Conservation (phyloP, 2,113 vertebrate species). For the Dicentrarchus labrax region DNA sequence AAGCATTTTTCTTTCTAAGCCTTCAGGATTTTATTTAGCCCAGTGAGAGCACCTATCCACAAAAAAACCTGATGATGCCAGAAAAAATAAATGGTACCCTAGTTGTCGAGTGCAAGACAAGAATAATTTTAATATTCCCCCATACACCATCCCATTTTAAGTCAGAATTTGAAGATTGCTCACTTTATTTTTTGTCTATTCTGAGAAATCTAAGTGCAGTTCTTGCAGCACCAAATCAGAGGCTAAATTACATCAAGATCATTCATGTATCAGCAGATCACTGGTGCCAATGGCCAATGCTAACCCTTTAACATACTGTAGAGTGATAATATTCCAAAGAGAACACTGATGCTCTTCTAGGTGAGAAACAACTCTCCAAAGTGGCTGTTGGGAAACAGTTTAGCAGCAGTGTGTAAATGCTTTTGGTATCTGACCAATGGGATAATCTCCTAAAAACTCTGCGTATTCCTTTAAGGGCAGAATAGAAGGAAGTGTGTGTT, state of each 20-base stretch:
- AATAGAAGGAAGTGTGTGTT: background rate
- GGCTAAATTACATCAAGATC: background rate
- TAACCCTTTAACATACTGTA: no score
- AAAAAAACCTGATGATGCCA: background rate
- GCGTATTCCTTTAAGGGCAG: constrained; percentile 22
- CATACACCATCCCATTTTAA: constrained; percentile 17
- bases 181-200: background rate
- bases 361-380: background rate
- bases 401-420: background rate
- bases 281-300: no score
- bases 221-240: background rate
- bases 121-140: constrained; percentile 17
- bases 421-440: constrained; percentile 9
- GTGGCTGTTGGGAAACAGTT: constrained; percentile 1
- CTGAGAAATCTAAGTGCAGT: background rate
- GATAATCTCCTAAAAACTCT: constrained; percentile 21
- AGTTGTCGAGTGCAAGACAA: background rate
- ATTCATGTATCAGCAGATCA: no score
- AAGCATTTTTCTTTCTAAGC: constrained; percentile 11
- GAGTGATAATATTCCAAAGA: no score
- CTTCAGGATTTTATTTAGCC: background rate
- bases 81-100: constrained; percentile 16
- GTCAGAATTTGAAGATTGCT: background rate
- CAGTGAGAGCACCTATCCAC: constrained; percentile 7
- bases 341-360: no score